These are phyloP conservation scores for Azorinus chamasolen DNA, from an alignment of 2,888 invertebrate genomes.

Conservation along the genomic window DNA sequence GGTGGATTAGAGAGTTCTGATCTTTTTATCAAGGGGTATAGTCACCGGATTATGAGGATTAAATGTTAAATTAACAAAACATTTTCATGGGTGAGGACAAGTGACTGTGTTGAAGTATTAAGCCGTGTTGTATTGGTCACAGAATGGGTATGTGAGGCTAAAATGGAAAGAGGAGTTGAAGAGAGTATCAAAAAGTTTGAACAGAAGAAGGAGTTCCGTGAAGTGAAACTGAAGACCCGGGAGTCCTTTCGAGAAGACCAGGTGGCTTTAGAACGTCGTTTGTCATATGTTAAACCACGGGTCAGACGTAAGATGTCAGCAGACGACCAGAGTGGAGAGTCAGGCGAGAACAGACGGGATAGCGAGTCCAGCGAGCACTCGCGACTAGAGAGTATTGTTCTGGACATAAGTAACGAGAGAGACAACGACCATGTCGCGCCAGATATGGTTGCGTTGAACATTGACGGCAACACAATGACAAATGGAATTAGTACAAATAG, in stretches of 20 bases:
- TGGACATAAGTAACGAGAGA: slow-evolving; percentile 40
- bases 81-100: too few species aligned
- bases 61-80: too few species aligned
- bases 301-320: not conserved
- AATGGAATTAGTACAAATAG: not conserved
- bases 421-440: not conserved
- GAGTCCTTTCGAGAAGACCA: slow-evolving; percentile 61
- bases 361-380: slow-evolving; percentile 8
- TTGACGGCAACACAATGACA: slow-evolving; percentile 8
- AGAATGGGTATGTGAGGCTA: not conserved
- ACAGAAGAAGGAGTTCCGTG: slow-evolving; percentile 52
- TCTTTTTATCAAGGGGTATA: too few species aligned
- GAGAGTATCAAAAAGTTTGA: slow-evolving; percentile 60
- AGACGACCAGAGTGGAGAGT: not conserved
- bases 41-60: too few species aligned
- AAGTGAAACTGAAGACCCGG: slow-evolving; percentile 57
- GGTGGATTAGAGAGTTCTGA: too few species aligned
- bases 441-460: not conserved
- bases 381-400: slow-evolving; percentile 51
- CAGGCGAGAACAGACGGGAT: not conserved
- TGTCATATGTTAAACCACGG: slow-evolving; percentile 27
- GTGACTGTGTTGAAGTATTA: too few species aligned
- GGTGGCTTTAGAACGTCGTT: slow-evolving; percentile 40
- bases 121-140: too few species aligned
- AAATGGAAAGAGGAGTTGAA: slow-evolving; percentile 45